phyloP scores from a whole-genome alignment of 2,797 vertebrate species.

The Psittacula derbiana region DNA sequence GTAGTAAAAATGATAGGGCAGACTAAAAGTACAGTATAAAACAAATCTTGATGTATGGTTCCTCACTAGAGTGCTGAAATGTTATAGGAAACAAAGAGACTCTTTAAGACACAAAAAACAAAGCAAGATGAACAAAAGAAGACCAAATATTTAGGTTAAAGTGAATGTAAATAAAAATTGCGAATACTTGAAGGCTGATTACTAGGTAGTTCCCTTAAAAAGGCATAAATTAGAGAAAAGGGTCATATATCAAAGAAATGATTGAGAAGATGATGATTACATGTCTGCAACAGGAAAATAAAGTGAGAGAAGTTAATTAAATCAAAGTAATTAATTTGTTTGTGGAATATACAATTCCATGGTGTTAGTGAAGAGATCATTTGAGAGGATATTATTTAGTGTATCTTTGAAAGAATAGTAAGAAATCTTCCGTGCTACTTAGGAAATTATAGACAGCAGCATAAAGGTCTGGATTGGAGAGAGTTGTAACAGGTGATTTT shows the following conservation, averaged over 20 bases:
- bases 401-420: neutral
- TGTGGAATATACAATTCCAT: neutral
- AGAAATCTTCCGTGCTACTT: neutral
- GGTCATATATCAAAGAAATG: neutral
- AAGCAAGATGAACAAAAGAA: neutral
- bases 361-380: neutral
- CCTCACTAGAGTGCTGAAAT: neutral
- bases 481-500: neutral
- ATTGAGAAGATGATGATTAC: neutral
- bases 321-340: neutral
- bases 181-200: neutral
- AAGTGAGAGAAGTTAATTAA: neutral
- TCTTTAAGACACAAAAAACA: neutral
- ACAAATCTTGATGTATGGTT: neutral
- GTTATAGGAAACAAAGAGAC: neutral
- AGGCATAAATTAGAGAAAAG: neutral
- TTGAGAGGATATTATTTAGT: neutral
- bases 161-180: neutral
- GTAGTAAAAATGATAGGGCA: neutral
- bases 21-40: neutral
- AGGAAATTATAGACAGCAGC: neutral
- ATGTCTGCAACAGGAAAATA: neutral
- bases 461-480: neutral
- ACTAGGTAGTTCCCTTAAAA: neutral
- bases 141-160: neutral